Conservation (phyloP, 2,113 vertebrate genomes). For the Sylvia atricapilla region DNA sequence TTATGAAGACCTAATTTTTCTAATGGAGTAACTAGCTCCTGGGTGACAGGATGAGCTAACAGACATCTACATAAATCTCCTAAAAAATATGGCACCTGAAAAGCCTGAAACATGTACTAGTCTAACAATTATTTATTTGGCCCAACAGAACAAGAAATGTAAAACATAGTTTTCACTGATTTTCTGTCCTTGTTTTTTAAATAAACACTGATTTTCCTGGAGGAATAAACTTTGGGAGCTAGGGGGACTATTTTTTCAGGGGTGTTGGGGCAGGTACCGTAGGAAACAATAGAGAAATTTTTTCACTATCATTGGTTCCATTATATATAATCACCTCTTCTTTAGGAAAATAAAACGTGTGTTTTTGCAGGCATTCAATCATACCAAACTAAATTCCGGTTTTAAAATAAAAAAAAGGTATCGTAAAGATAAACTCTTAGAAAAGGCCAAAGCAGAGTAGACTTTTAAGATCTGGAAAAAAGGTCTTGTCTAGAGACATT, state of each 20-base stretch:
- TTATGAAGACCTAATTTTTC: neutral
- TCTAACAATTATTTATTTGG: neutral
- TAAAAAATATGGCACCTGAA: neutral
- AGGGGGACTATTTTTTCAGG: accelerated
- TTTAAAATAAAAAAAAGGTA: neutral
- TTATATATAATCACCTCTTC: neutral
- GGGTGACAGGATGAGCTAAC: neutral
- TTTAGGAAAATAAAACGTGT: neutral
- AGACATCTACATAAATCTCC: neutral
- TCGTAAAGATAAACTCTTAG: neutral
- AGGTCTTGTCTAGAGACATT: neutral
- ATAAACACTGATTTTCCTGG: neutral
- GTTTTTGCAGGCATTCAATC: neutral
- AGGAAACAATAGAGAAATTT: neutral
- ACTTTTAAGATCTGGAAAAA: neutral
- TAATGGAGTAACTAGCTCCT: neutral
- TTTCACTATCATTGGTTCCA: neutral
- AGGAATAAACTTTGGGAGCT: neutral
- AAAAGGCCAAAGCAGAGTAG: neutral
- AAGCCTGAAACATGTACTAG: neutral
- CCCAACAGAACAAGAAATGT: neutral
- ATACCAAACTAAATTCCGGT: neutral
- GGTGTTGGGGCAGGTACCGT: accelerated
- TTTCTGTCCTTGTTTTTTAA: neutral
- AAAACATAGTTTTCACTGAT: neutral